phyloP scores from a whole-genome alignment of 2,888 invertebrate species.

The Hydropsyche betteni region DNA sequence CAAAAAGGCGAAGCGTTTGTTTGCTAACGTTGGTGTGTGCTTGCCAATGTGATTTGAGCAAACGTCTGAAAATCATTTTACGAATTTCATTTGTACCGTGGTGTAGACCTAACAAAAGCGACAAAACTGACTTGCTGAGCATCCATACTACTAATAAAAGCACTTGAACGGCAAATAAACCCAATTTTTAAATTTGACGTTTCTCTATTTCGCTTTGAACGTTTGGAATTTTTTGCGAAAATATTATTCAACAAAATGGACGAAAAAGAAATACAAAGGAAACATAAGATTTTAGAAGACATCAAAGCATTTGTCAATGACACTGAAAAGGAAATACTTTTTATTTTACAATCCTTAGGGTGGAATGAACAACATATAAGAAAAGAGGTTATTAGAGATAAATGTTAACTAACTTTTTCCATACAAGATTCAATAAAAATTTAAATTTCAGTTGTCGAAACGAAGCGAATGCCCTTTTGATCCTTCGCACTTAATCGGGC shows the following conservation, averaged over 20 bases:
- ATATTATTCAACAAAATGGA: not conserved
- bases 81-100: no score
- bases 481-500: conserved; percentile 8
- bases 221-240: no score
- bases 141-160: no score
- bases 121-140: no score
- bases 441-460: not conserved
- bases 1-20: no score
- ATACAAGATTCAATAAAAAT: not conserved
- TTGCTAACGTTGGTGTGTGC: no score
- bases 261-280: not conserved
- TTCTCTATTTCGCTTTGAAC: no score
- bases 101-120: no score
- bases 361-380: conserved; percentile 42
- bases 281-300: conserved; percentile 38
- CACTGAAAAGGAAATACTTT: conserved; percentile 34
- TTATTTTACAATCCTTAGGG: conserved; percentile 43
- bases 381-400: conserved; percentile 32
- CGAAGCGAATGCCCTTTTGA: conserved; percentile 22
- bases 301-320: conserved; percentile 33
- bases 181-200: no score
- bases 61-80: no score
- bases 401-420: not conserved
- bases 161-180: no score
- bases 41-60: no score